Percentiles rank a stretch among this genome's conserved stretches.
phyloP scores from a whole-genome alignment of 2,888 invertebrate species.

The Amblyteles armatorius region DNA sequence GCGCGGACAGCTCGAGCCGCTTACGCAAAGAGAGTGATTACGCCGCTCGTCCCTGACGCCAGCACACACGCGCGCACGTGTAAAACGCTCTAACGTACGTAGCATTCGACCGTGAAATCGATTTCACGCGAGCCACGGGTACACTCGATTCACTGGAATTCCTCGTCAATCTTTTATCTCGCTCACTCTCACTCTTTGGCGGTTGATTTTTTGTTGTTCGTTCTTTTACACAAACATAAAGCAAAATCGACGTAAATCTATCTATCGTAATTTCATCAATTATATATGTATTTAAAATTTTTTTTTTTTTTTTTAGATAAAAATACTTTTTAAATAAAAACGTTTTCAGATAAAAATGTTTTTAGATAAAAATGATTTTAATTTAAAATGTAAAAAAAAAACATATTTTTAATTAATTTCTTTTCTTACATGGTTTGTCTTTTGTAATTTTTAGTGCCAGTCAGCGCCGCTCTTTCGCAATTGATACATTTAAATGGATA shows the following conservation, averaged over 20 bases:
- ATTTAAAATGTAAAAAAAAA: too few species aligned
- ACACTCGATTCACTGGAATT: constrained; percentile 16
- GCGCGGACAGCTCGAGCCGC: constrained; percentile 16
- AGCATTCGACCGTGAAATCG: constrained; percentile 37
- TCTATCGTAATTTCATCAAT: background rate
- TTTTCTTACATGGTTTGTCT: background rate
- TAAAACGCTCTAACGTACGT: constrained; percentile 11
- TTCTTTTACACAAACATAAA: background rate
- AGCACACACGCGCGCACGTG: constrained; percentile 44
- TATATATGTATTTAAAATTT: background rate
- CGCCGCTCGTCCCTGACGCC: constrained; percentile 52
- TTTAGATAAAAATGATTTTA: too few species aligned
- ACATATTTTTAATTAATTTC: background rate
- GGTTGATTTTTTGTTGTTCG: constrained; percentile 12
- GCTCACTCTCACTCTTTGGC: background rate
- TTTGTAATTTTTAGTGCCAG: background rate
- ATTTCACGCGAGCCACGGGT: constrained; percentile 22
- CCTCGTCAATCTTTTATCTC: background rate
- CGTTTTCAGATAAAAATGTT: too few species aligned
- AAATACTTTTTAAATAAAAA: background rate
- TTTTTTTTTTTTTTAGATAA: background rate
- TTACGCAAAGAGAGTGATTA: constrained; percentile 46
- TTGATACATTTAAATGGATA: background rate
- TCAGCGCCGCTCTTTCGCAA: background rate
- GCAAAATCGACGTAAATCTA: background rate